Conservation (phyloP, 1,140 invertebrate genomes). For the Eupeodes corollae region DNA sequence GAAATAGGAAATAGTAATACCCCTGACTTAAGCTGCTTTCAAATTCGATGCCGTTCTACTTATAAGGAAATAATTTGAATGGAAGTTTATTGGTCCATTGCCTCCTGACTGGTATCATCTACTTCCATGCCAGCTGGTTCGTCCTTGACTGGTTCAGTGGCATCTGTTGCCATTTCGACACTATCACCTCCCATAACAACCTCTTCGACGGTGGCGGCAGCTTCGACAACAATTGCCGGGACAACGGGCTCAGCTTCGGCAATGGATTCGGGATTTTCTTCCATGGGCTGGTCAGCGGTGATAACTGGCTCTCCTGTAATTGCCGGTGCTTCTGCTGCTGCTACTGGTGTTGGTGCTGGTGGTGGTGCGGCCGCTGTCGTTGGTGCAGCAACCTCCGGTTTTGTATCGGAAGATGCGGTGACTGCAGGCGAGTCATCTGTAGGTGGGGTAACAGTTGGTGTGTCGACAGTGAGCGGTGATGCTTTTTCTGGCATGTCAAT, state of each 20-base stretch:
- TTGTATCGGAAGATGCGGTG: no score
- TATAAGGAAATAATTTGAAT: no score
- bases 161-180: slow-evolving; percentile 26
- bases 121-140: slow-evolving; percentile 33
- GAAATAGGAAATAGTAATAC: no score
- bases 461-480: neutral
- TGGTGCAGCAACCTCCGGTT: neutral
- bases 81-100: slow-evolving; percentile 29
- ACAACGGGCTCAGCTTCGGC: slow-evolving; percentile 1
- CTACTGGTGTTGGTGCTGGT: neutral
- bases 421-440: no score
- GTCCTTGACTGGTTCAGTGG: slow-evolving; percentile 15
- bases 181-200: slow-evolving; percentile 1
- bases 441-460: neutral
- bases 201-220: slow-evolving; percentile 22
- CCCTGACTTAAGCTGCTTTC: no score
- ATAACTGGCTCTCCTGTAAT: slow-evolving; percentile 15
- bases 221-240: slow-evolving; percentile 19
- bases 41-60: no score
- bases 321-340: slow-evolving; percentile 21
- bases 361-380: neutral
- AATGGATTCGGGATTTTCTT: slow-evolving; percentile 5
- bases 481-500: no score
- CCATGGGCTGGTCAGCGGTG: neutral
- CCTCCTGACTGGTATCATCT: slow-evolving; percentile 35